Conservation (phyloP, 2,888 invertebrate genomes). For the Glaucopsyche alexis region DNA sequence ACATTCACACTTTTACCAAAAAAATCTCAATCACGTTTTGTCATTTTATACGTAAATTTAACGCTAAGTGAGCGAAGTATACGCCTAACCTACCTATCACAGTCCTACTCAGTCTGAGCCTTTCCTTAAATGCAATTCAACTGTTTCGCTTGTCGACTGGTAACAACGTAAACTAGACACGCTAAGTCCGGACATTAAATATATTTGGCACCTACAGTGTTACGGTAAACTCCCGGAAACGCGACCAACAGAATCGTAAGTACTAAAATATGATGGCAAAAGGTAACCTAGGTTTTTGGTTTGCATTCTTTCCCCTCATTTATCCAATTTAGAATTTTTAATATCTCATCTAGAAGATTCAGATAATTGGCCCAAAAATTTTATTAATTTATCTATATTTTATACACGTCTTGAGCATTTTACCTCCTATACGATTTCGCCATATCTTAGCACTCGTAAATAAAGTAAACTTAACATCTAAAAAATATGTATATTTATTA, state of each 20-base stretch:
- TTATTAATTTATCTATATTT: slow-evolving; percentile 46
- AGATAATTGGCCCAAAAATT: slow-evolving; percentile 36
- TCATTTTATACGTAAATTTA: slow-evolving; percentile 61
- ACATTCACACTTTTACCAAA: slow-evolving; percentile 56
- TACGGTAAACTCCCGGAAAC: slow-evolving; percentile 46
- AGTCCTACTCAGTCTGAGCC: slow-evolving; percentile 80
- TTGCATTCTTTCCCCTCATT: slow-evolving; percentile 60
- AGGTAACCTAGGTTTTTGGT: slow-evolving; percentile 79
- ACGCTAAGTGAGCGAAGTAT: slow-evolving; percentile 75
- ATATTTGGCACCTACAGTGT: slow-evolving; percentile 77
- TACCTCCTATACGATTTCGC: slow-evolving; percentile 53
- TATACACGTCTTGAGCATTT: slow-evolving; percentile 68
- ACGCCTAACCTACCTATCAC: slow-evolving; percentile 78
- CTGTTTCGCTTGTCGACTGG: slow-evolving; percentile 71
- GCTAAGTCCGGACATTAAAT: slow-evolving; percentile 54
- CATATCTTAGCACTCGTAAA: slow-evolving; percentile 71
- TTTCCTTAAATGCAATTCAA: slow-evolving; percentile 76
- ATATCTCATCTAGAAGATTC: slow-evolving; percentile 43
- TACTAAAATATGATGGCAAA: slow-evolving; percentile 70
- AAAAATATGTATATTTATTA: slow-evolving; percentile 69
- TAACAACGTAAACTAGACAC: slow-evolving; percentile 72
- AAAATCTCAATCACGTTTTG: slow-evolving; percentile 52
- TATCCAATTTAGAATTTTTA: slow-evolving; percentile 46
- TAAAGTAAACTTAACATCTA: slow-evolving; percentile 76
- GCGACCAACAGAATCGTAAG: slow-evolving; percentile 56